These are phyloP conservation scores for Gobio occitaniae DNA, from an alignment of 2,797 vertebrate species.

Conservation along the genomic window DNA sequence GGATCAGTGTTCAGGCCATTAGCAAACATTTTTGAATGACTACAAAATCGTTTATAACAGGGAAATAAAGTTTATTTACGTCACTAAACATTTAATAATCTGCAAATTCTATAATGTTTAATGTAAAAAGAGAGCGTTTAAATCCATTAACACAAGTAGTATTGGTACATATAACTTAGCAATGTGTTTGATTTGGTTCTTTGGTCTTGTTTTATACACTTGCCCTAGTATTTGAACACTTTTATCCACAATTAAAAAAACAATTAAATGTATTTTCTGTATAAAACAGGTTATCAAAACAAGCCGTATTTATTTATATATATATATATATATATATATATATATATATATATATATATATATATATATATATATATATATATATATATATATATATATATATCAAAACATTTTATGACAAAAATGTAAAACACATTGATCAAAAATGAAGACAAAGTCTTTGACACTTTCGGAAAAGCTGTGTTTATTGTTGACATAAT, in stretches of 20 bases:
- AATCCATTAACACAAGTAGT: neutral
- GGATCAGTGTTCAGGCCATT: neutral
- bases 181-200: neutral
- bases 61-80: neutral
- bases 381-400: neutral
- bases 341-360: no score
- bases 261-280: neutral
- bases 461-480: no score
- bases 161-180: neutral
- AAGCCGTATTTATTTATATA: neutral
- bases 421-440: no score
- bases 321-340: neutral
- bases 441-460: no score
- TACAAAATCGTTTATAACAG: neutral
- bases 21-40: neutral
- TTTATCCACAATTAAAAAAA: neutral
- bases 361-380: no score
- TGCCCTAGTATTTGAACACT: neutral
- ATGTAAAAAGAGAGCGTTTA: neutral
- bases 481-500: no score
- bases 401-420: neutral
- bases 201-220: neutral
- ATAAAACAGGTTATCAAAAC: neutral
- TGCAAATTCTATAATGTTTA: neutral
- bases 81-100: neutral